A percentile compares a stretch with the other conserved stretches of the same genome.
phyloP scores from a whole-genome alignment of 2,113 vertebrate genomes.

The Sorex fumeus region DNA sequence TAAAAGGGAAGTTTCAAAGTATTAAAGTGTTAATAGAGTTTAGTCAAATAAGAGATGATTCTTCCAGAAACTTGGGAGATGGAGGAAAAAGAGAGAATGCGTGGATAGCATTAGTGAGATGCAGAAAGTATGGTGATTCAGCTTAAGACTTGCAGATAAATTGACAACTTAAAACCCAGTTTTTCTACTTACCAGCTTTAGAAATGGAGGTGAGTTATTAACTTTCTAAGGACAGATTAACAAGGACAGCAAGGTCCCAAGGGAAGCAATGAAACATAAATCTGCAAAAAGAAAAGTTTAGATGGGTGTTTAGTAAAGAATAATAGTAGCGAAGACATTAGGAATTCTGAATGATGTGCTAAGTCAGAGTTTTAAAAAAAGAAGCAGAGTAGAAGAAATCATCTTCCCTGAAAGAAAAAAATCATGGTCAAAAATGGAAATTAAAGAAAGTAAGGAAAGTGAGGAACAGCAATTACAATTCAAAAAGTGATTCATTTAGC shows the following conservation, averaged over 20 bases:
- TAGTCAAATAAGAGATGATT: not conserved
- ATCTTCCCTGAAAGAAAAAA: too few species aligned
- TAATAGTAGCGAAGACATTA: not conserved
- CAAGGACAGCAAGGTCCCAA: not conserved
- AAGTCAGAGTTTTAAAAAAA: not conserved
- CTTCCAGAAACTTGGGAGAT: slow-evolving; percentile 31
- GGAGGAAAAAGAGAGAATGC: not conserved
- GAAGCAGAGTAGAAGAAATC: not conserved
- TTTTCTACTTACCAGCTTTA: not conserved
- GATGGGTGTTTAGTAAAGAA: slow-evolving; percentile 19
- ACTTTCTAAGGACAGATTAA: slow-evolving; percentile 2
- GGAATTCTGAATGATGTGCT: slow-evolving; percentile 30
- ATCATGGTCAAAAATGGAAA: not conserved
- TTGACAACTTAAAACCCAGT: not conserved
- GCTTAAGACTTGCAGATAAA: not conserved
- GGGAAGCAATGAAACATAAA: not conserved
- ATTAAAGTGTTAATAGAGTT: not conserved
- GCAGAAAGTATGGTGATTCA: not conserved
- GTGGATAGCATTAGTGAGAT: not conserved
- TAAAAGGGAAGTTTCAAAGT: not conserved
- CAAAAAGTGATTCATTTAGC: not conserved
- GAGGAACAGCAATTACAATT: slow-evolving; percentile 12
- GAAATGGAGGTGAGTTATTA: not conserved
- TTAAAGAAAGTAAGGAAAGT: slow-evolving; percentile 24
- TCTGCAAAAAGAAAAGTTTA: not conserved